Percentiles rank a stretch among this genome's conserved stretches.
Conservation (phyloP, 2,113 vertebrate genomes). For the Pterocles orientalis region DNA sequence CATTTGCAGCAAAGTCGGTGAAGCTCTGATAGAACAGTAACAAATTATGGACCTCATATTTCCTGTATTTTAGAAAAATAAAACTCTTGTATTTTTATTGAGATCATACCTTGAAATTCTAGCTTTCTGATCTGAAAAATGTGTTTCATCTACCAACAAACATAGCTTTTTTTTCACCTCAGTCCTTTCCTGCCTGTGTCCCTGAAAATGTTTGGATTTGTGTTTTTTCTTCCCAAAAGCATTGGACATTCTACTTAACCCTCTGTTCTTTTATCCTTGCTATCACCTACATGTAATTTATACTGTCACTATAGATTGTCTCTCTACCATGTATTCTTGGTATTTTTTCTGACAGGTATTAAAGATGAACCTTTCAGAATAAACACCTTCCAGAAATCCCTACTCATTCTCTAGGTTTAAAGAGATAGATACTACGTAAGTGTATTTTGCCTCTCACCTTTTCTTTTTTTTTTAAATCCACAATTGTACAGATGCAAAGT, state of each 20-base stretch:
- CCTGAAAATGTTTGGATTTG: background rate
- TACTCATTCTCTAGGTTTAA: background rate
- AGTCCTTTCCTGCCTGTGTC: background rate
- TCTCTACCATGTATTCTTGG: background rate
- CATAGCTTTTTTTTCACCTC: conserved; percentile 27
- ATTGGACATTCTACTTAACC: background rate
- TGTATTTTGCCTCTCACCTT: background rate
- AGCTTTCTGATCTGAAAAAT: conserved; percentile 22
- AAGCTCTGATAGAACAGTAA: background rate
- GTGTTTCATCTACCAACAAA: conserved; percentile 7
- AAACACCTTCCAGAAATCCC: background rate
- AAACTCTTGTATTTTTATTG: conserved; percentile 20
- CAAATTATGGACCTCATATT: background rate
- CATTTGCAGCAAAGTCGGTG: background rate
- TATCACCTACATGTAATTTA: background rate
- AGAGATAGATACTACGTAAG: rapidly evolving
- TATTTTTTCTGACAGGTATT: background rate
- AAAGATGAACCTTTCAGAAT: background rate
- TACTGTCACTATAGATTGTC: background rate
- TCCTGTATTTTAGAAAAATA: conserved; percentile 20
- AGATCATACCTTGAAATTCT: background rate
- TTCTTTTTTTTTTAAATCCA: background rate
- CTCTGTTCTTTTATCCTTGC: background rate
- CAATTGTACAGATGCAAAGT: background rate
- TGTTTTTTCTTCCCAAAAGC: background rate